phyloP scores from a whole-genome alignment of 2,113 vertebrate genomes.

The Campylomormyrus numenius region DNA sequence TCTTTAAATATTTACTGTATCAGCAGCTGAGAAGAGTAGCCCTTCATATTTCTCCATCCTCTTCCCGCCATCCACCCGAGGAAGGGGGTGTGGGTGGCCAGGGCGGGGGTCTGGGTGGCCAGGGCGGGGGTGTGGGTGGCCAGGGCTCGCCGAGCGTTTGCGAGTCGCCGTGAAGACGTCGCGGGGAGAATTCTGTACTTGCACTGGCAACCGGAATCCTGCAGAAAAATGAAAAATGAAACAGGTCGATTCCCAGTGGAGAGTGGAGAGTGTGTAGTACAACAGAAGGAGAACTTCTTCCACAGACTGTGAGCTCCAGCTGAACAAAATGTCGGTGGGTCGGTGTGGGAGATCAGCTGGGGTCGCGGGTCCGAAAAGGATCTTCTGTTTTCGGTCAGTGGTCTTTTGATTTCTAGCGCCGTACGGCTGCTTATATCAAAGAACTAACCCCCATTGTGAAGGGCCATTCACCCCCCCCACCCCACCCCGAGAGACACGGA shows the following conservation, averaged over 20 bases:
- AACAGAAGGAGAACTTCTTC: not conserved
- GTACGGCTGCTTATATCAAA: not conserved
- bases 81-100: not conserved
- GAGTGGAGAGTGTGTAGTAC: not conserved
- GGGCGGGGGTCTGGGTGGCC: too few species aligned
- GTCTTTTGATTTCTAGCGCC: not conserved
- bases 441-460: not conserved
- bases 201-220: not conserved
- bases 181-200: not conserved
- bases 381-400: not conserved
- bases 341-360: too few species aligned
- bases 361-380: not conserved
- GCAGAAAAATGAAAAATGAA: not conserved
- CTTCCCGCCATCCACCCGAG: not conserved
- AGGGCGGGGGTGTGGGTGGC: not conserved
- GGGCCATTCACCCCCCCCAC: too few species aligned
- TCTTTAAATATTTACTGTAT: not conserved
- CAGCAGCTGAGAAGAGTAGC: not conserved
- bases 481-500: not conserved
- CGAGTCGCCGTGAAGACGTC: not conserved
- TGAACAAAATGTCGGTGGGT: not conserved
- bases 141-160: not conserved
- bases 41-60: not conserved
- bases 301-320: not conserved
- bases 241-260: not conserved